A percentile compares a stretch with the other conserved stretches of the same genome.
phyloP scores from a whole-genome alignment of 1,140 invertebrate species.

The Macrostomum lignano region DNA sequence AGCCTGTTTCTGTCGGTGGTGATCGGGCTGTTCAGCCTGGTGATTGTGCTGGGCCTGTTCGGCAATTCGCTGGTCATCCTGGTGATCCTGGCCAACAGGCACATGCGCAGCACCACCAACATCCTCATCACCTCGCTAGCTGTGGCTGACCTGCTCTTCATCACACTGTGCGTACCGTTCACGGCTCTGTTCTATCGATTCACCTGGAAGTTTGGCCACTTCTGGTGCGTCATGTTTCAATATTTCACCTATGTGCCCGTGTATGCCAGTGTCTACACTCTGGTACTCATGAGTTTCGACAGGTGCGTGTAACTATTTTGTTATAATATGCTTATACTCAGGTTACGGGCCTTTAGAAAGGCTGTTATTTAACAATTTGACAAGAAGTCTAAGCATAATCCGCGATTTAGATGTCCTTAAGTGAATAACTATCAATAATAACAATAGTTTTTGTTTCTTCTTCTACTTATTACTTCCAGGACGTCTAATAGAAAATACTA shows the following conservation, averaged over 20 bases:
- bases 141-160: slow-evolving; percentile 60
- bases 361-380: too few species aligned
- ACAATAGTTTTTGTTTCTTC: too few species aligned
- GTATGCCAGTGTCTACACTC: slow-evolving; percentile 65
- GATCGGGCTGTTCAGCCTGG: slow-evolving; percentile 60
- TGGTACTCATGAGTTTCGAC: slow-evolving; percentile 76
- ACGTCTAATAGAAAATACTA: too few species aligned
- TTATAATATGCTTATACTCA: too few species aligned
- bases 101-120: slow-evolving; percentile 71
- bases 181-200: slow-evolving; percentile 25
- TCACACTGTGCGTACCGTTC: slow-evolving; percentile 45
- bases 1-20: too few species aligned
- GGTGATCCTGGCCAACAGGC: slow-evolving; percentile 49
- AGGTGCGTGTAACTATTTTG: too few species aligned
- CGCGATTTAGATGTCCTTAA: too few species aligned
- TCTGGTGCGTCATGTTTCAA: slow-evolving; percentile 62
- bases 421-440: too few species aligned
- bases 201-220: slow-evolving; percentile 58
- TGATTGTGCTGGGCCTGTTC: slow-evolving; percentile 52
- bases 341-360: too few species aligned
- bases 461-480: too few species aligned
- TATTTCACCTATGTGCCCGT: slow-evolving; percentile 45
- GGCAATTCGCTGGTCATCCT: slow-evolving; percentile 61
- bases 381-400: too few species aligned
- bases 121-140: slow-evolving; percentile 38